Base-by-base conservation (phyloP, 2,113 vertebrate genomes). In the Tautogolabrus adspersus region DNA sequence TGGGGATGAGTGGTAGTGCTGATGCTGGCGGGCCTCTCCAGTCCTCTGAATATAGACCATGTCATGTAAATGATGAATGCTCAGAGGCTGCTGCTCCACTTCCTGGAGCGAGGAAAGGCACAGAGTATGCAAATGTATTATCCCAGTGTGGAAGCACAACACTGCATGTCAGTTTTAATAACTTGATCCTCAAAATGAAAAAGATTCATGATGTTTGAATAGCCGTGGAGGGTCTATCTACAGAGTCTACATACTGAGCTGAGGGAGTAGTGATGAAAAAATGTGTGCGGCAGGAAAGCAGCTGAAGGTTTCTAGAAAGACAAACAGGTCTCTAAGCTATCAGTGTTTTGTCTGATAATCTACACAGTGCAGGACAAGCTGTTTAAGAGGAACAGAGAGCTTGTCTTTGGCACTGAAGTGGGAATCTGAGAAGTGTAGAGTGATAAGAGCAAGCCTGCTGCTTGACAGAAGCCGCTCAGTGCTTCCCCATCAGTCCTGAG, bases 1-100 rank as follows among this genome's bases (percentile, higher is more conserved):
- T 4, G 22, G 75, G 22, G 72, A 74, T 82, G 63, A 66, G 72
- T 47, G 63, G 56, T 66, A 60, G 73, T 21, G 37, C 71, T 54
- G 61, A 81, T 51, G 72, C 79, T 73, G 63, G 71, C 63, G 22
- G 82, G 83, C 64, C 46, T 76, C 78, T 60, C 64, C 62, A 66
- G 63, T 76, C 62, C 62, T 80, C 74, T 73, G 77, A 91, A 91
- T 91, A 77, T 89, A 89, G 86, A 89, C 13, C 87, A 89, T 22
- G 79, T 87, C 88, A 82, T 79, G 87, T 88, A 91, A 91, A 93
- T 94, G 91, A 93, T 91, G 87, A 93, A 93, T 92, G 90, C 83
- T 87, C 67, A 23, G 79, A 85, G 82, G 84, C 87, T 82, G 74
- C 82, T 83, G 90, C 81, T 90, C 89, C 81, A 86, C 71, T 91